Evolutionary conservation across 2,113 vertebrate species (phyloP), one percentile per base, ranked within the genome.

Genomic region (Clarias macrocephalus): DNA sequence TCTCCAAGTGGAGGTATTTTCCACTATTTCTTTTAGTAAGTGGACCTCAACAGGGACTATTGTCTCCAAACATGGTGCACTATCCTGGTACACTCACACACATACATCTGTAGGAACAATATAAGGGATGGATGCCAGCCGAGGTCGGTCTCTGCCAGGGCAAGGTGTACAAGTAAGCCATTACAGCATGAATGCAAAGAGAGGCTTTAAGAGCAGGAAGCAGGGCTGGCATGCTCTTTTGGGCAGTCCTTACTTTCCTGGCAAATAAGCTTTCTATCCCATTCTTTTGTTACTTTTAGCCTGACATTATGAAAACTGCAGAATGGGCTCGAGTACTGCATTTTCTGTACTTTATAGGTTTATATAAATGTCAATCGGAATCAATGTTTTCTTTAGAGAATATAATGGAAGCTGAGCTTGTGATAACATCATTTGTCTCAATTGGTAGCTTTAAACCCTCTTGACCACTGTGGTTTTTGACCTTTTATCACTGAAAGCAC

Each of bases 11-110:
- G 25, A 68, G 57, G 30, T n/a, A 63, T 33, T 54, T 76, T 52
- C 57, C 57, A 82, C n/a, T 68, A 59, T 88, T 54, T 80, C 30
- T 37, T n/a, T 83, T 79, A 85, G 77, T 82, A 16, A 79, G 68
- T 85, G 54, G 42, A 66, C 72, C 83, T 82, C 87, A 54, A 88
- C 75, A 88, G 79, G 66, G 52, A 84, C 48, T 76, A 84, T 87
- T 92, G 85, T 87, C 88, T 92, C 90, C 89, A 92, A 93, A 91
- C 91, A 93, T 91, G 77, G 80, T 91, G 89, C 85, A 89, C 77
- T 73, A 88, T 80, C 86, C 84, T 89, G 87, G 87, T 75, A 86
- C 87, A 86, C 80, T 90, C 28, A 88, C 88, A 90, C 84, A 86
- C 33, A 79, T 88, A 88, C 89, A 93, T 88, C 91, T 90, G 88